phyloP scores from a whole-genome alignment of 2,797 vertebrate genomes.

The Etheostoma nigrum region DNA sequence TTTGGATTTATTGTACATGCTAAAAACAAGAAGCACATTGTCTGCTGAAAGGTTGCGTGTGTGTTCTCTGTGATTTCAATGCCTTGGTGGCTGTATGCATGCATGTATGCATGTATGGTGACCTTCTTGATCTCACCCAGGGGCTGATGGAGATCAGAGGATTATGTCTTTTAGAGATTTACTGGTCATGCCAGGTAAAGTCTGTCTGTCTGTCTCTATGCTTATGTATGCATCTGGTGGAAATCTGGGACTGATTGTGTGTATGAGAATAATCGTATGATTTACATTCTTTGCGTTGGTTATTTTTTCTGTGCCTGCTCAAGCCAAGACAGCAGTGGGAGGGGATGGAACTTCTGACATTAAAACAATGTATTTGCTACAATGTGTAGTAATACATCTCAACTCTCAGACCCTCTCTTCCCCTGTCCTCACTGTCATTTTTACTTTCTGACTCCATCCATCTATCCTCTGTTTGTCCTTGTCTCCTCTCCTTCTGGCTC shows the following conservation, averaged over 20 bases:
- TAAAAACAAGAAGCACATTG: constrained; percentile 46
- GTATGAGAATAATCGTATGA: constrained; percentile 50
- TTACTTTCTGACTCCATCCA: constrained; percentile 22
- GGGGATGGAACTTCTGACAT: constrained; percentile 51
- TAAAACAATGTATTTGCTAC: constrained; percentile 65
- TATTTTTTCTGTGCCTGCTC: constrained; percentile 28
- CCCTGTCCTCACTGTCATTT: constrained; percentile 15
- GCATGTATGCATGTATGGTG: constrained; percentile 1
- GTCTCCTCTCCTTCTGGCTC: constrained; percentile 3
- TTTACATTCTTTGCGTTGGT: constrained; percentile 46
- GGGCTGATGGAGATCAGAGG: constrained; percentile 52
- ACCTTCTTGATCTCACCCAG: constrained; percentile 50
- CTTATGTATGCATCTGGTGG: constrained; percentile 23
- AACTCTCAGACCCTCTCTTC: not conserved
- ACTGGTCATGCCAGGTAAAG: constrained; percentile 57
- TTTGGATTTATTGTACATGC: constrained; percentile 37
- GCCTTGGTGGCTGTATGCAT: constrained; percentile 30
- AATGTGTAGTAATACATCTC: constrained; percentile 50
- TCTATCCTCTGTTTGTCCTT: constrained; percentile 17
- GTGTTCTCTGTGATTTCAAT: constrained; percentile 9
- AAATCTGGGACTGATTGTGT: constrained; percentile 56
- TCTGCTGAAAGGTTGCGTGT: constrained; percentile 31
- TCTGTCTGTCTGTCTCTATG: not conserved
- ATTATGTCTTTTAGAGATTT: constrained; percentile 43
- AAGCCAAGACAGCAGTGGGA: constrained; percentile 51